A percentile compares a stretch with the other conserved stretches of the same genome.
These are phyloP conservation scores for Crocuta crocuta DNA, from an alignment of 2,113 vertebrate genomes.

Conservation along the genomic window DNA sequence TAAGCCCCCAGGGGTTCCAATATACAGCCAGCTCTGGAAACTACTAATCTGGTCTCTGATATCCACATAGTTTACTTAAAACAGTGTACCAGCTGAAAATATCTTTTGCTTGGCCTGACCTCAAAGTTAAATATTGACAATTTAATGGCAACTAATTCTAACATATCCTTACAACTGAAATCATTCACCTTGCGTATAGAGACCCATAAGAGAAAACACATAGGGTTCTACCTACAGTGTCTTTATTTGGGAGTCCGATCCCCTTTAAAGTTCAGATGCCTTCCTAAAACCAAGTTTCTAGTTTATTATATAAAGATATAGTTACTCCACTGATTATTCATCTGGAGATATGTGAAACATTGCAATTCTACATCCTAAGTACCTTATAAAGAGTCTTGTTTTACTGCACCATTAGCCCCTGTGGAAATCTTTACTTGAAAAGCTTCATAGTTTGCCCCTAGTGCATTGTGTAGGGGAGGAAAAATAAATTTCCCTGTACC, in stretches of 20 bases:
- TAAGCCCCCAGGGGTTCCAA: not conserved
- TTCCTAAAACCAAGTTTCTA: not conserved
- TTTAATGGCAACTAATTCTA: not conserved
- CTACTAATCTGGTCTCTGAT: not conserved
- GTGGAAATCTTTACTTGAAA: not conserved
- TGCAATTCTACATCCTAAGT: not conserved
- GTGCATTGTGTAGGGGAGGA: not conserved
- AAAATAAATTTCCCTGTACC: not conserved
- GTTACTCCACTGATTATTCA: not conserved
- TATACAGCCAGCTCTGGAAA: not conserved
- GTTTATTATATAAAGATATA: not conserved
- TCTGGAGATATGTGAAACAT: not conserved
- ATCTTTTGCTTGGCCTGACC: not conserved
- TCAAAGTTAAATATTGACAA: not conserved
- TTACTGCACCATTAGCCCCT: not conserved
- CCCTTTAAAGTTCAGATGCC: not conserved
- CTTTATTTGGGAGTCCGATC: not conserved
- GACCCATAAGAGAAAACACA: not conserved
- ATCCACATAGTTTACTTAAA: not conserved
- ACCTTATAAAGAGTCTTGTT: not conserved
- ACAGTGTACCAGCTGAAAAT: not conserved
- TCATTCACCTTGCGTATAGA: not conserved
- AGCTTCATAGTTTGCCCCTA: not conserved
- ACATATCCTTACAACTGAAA: not conserved
- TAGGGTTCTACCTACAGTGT: not conserved